Percentiles rank a stretch among this genome's conserved stretches.
These are phyloP conservation scores for Umimayanthus kanabou DNA, from an alignment of 92 coral and sea anemone genomes.

Conservation along the genomic window DNA sequence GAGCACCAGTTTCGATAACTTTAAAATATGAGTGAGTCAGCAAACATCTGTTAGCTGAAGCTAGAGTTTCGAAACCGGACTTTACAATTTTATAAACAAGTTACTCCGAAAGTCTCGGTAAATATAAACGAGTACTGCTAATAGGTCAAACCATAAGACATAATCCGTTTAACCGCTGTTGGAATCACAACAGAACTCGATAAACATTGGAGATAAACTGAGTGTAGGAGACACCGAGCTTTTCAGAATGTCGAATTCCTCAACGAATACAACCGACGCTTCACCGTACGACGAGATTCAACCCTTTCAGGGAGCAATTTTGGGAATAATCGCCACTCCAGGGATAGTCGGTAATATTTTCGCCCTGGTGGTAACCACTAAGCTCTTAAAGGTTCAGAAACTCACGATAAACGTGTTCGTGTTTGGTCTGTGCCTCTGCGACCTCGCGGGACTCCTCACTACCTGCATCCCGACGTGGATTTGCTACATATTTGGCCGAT, in stretches of 20 bases:
- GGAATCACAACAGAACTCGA: background rate
- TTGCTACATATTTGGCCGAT: conserved; percentile 61
- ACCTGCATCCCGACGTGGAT: conserved; percentile 78
- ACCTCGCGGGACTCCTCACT: conserved; percentile 61
- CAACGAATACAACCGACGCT: conserved; percentile 26
- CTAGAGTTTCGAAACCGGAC: background rate
- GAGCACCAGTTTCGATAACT: background rate
- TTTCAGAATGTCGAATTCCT: background rate
- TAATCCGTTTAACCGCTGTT: background rate
- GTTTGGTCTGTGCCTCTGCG: conserved; percentile 70
- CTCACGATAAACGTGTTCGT: conserved; percentile 81
- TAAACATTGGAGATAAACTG: background rate
- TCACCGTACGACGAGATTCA: conserved; percentile 33
- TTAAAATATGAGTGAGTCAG: background rate
- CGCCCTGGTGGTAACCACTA: conserved; percentile 72
- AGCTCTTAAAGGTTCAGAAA: conserved; percentile 60
- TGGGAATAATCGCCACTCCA: conserved; percentile 46
- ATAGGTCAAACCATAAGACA: background rate
- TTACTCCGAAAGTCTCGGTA: background rate
- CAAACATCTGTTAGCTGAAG: background rate
- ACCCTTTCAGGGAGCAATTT: conserved; percentile 45
- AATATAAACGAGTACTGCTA: background rate
- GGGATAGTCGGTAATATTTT: conserved; percentile 77
- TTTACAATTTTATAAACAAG: background rate
- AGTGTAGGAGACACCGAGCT: too few species aligned